Evolutionary conservation across 1,140 invertebrate species (phyloP).

Genomic region (Drosophila erecta): DNA sequence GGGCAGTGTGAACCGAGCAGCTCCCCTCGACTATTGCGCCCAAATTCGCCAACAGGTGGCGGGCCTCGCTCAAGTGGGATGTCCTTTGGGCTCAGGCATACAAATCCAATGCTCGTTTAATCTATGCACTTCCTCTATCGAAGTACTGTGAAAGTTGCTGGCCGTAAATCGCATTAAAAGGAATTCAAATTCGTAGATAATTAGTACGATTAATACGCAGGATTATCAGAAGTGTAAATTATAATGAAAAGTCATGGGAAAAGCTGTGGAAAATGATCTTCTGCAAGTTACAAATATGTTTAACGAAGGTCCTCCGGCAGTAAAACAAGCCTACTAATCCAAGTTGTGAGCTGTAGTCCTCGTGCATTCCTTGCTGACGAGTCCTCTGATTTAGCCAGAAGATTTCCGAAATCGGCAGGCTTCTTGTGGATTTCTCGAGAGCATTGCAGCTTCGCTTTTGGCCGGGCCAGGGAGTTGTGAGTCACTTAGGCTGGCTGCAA

Average conservation of each 20-base stretch:
- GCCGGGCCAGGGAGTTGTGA: background rate
- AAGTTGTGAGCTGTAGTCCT: background rate
- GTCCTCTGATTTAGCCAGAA: background rate
- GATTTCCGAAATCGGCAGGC: background rate
- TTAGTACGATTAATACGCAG: too few species aligned
- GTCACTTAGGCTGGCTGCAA: constrained; percentile 33
- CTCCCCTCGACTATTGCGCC: background rate
- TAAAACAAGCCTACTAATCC: background rate
- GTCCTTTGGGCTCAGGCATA: background rate
- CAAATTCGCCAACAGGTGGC: constrained; percentile 58
- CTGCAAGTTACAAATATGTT: too few species aligned
- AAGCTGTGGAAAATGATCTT: too few species aligned
- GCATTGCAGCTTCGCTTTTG: constrained; percentile 16
- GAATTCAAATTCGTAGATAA: too few species aligned
- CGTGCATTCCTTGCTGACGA: background rate
- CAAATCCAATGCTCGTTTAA: background rate
- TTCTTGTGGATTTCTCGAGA: constrained; percentile 1
- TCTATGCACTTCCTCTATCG: background rate
- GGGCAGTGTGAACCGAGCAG: background rate
- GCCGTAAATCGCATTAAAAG: background rate
- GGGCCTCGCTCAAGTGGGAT: constrained; percentile 10
- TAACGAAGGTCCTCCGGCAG: too few species aligned
- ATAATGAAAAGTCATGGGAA: too few species aligned
- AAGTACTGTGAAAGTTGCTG: background rate
- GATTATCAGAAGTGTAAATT: too few species aligned